These are phyloP conservation scores for Anthopleura xanthogrammica DNA, from an alignment of 92 coral and sea anemone genomes.

Conservation along the genomic window DNA sequence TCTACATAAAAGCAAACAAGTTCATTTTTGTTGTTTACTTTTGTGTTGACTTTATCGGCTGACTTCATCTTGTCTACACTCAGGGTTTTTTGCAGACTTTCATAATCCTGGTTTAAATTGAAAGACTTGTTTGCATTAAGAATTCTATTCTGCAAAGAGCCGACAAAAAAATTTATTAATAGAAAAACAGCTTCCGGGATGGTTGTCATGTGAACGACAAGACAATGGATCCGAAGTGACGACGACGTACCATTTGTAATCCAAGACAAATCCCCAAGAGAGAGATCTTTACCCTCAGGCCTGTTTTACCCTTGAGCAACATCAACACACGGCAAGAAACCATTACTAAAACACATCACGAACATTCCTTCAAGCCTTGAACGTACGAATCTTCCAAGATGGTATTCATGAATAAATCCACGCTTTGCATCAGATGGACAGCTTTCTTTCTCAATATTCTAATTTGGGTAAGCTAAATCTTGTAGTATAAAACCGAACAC, in stretches of 20 bases:
- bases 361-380: not conserved
- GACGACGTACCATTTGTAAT: not conserved
- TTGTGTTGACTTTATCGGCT: no score
- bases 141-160: not conserved
- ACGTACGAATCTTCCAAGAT: not conserved
- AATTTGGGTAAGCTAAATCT: constrained; percentile 45
- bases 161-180: not conserved
- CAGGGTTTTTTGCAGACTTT: no score
- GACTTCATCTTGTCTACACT: no score
- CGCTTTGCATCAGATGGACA: constrained; percentile 54
- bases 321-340: not conserved
- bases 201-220: constrained; percentile 21
- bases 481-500: not conserved
- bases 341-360: not conserved
- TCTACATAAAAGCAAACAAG: no score
- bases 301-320: not conserved
- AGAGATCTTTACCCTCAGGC: not conserved
- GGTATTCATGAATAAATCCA: constrained; percentile 57
- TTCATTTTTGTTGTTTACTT: no score
- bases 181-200: not conserved
- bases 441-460: constrained; percentile 39
- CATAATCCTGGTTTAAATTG: no score
- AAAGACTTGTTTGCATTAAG: no score
- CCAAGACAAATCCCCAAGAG: not conserved
- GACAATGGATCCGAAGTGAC: not conserved